Evolutionary conservation across 2,888 invertebrate species (phyloP), one percentile per base, ranked within the genome.

Genomic region (Caenorhabditis sulstoni): DNA sequence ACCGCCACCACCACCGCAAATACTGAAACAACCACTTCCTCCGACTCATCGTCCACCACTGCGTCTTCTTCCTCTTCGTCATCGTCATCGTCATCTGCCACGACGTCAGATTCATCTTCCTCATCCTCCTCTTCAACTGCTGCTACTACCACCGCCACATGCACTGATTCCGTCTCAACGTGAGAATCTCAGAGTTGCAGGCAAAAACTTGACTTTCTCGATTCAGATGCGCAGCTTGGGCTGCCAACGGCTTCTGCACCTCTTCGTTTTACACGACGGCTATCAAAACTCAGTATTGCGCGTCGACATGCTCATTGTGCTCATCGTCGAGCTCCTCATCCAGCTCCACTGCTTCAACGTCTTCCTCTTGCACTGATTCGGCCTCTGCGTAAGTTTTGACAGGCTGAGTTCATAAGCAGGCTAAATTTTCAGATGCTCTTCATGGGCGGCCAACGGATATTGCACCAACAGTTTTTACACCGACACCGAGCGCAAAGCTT

Each of bases 401-500:
- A n/a, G n/a, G n/a, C n/a, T n/a, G n/a, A n/a, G n/a, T n/a, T n/a
- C 7, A 37, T 37, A 37, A 37, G n/a, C n/a, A n/a, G n/a, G n/a
- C 14, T 3, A 41, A 41, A 11, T 16, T 49, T 35, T 37, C 23
- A 1, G 20, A 16, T 16, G 74, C 52, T 50, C 74, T 3, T 49
- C 65, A 4, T 74, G 74, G 74, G 59, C 59, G 23, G 65, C 73
- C 45, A 73, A 59, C 39, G 74, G 65, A 4, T 74, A 65, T 52
- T 74, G 74, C 20, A 74, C 65, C 45, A 74, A 74, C 37, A 61
- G 53, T 18, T 74, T 74, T 59, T 74, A 65, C 59, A 74, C 73
- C 16, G 59, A 74, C 35, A 64, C 65, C 41, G 52, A 74, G 49
- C 45, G 73, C n/a, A 52, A 45, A 35, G 20, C 45, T n/a, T 65